Evolutionary conservation across 2,797 vertebrate species (phyloP).

Genomic region (Microchirus variegatus): DNA sequence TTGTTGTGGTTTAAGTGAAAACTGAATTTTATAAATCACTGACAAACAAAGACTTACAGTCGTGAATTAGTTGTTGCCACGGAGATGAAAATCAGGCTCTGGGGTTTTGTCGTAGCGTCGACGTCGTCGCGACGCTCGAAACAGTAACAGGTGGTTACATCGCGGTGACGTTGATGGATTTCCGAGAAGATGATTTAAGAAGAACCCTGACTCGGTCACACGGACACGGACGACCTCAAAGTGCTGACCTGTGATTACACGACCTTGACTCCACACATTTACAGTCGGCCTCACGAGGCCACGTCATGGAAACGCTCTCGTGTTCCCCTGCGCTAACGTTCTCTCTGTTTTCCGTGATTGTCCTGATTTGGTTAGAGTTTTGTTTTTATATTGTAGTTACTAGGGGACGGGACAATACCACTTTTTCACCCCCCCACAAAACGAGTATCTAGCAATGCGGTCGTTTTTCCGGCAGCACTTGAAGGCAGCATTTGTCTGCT

Average conservation of each 20-base stretch:
- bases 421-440: no score
- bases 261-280: conserved; percentile 10
- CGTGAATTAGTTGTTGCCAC: neutral
- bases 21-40: neutral
- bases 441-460: no score
- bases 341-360: no score
- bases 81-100: neutral
- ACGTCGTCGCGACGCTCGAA: conserved; percentile 9
- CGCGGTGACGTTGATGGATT: conserved; percentile 53
- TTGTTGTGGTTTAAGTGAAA: neutral
- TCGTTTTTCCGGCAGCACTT: no score
- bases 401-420: no score
- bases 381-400: no score
- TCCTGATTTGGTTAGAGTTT: no score
- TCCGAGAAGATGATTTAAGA: conserved; percentile 50
- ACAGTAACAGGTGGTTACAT: conserved; percentile 58
- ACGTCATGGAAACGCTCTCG: conserved; percentile 65
- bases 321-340: conserved; percentile 32
- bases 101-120: neutral
- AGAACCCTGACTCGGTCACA: conserved; percentile 18
- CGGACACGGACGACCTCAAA: conserved; percentile 30
- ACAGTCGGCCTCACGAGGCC: conserved; percentile 25
- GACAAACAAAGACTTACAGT: neutral
- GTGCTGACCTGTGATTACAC: conserved; percentile 62
- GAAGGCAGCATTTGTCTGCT: no score